Conservation (phyloP, 2,888 invertebrate species). For the Lacanobia wlatinum region DNA sequence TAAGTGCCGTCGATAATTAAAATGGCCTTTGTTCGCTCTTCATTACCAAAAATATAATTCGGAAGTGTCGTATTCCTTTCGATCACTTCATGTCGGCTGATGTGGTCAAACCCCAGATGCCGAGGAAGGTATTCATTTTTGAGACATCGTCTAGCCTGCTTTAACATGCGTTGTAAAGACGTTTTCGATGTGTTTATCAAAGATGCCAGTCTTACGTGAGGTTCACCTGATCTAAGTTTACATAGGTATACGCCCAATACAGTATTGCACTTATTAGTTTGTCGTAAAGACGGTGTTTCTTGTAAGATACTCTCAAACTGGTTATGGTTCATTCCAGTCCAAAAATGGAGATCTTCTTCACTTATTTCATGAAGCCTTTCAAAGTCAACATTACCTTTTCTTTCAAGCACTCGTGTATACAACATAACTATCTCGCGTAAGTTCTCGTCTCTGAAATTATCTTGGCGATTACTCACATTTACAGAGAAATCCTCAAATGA, state of each 20-base stretch:
- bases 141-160: conserved; percentile 23
- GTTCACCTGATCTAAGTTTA: conserved; percentile 24
- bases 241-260: conserved; percentile 21
- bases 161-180: conserved; percentile 24
- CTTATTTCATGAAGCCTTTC: conserved; percentile 19
- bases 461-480: conserved; percentile 30
- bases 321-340: conserved; percentile 20
- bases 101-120: conserved; percentile 21
- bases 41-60: conserved; percentile 32
- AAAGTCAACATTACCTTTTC: conserved; percentile 6
- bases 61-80: conserved; percentile 23
- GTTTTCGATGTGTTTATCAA: conserved; percentile 29
- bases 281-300: conserved; percentile 25
- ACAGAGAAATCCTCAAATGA: conserved; percentile 20
- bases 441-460: conserved; percentile 28
- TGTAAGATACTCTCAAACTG: conserved; percentile 23
- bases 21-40: conserved; percentile 24
- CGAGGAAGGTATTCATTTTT: conserved; percentile 24
- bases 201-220: conserved; percentile 25
- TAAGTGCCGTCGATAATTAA: conserved; percentile 31
- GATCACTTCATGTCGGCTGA: conserved; percentile 14
- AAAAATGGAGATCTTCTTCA: conserved; percentile 23
- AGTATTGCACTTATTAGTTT: conserved; percentile 25
- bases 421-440: conserved; percentile 23
- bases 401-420: conserved; percentile 11